phyloP scores from a whole-genome alignment of 2,888 invertebrate genomes.

The Anoncus sp. region DNA sequence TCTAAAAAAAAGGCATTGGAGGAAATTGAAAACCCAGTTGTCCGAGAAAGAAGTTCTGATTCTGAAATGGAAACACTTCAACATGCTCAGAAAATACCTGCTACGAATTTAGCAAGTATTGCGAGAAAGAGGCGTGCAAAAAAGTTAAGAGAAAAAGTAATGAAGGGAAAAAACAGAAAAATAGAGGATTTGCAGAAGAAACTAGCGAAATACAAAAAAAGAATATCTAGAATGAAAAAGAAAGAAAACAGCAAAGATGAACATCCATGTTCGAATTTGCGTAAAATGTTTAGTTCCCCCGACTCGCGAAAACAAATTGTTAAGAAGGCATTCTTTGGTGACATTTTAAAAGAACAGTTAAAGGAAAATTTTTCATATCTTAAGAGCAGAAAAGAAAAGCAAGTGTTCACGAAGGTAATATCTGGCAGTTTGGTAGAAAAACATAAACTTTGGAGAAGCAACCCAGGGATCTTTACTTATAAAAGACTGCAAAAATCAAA shows the following conservation, averaged over 20 bases:
- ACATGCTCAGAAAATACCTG: background rate
- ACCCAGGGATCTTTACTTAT: constrained; percentile 18
- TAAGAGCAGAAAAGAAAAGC: constrained; percentile 18
- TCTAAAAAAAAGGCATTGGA: constrained; percentile 4
- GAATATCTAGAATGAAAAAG: background rate
- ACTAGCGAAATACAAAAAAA: background rate
- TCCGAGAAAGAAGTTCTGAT: background rate
- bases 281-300: background rate
- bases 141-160: too few relatives aligned
- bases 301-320: background rate
- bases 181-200: too few relatives aligned
- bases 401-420: constrained; percentile 21
- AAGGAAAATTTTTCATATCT: constrained; percentile 26
- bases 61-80: background rate
- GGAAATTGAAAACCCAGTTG: constrained; percentile 1
- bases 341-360: constrained; percentile 27
- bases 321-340: constrained; percentile 21
- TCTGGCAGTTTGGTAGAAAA: constrained; percentile 24
- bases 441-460: constrained; percentile 21
- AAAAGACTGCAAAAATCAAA: constrained; percentile 13
- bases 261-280: background rate
- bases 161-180: too few relatives aligned
- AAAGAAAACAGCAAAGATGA: background rate
- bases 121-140: too few relatives aligned
- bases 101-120: background rate